These are phyloP conservation scores for Coranthus polyacanthus DNA, from an alignment of 2,797 vertebrate species.

Conservation along the genomic window DNA sequence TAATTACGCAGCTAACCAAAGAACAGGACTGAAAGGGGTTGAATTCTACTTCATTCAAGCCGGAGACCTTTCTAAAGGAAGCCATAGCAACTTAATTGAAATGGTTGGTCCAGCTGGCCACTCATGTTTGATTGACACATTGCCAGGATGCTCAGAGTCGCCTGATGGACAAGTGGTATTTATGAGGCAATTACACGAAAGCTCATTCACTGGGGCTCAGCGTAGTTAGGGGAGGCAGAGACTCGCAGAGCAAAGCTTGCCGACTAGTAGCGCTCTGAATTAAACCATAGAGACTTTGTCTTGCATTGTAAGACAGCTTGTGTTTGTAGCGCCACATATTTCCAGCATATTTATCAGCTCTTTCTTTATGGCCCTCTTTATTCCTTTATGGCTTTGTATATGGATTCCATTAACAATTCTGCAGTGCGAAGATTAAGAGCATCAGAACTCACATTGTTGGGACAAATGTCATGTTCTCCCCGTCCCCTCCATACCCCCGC, in stretches of 20 bases:
- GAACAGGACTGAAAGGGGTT: constrained; percentile 24
- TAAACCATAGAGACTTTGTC: constrained; percentile 49
- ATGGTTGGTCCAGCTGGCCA: constrained; percentile 70
- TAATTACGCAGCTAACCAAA: constrained; percentile 35
- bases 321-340: constrained; percentile 70
- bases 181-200: constrained; percentile 87
- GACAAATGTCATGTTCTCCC: constrained; percentile 84
- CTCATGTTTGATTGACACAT: constrained; percentile 83
- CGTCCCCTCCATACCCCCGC: constrained; percentile 46
- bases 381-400: constrained; percentile 60
- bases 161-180: constrained; percentile 86
- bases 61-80: constrained; percentile 54
- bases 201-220: constrained; percentile 73
- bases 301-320: constrained; percentile 61
- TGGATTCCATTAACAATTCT: constrained; percentile 52
- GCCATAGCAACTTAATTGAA: constrained; percentile 68
- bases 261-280: constrained; percentile 59
- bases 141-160: constrained; percentile 69
- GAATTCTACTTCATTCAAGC: constrained; percentile 52
- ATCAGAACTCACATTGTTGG: constrained; percentile 77
- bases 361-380: constrained; percentile 54
- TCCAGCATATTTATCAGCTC: constrained; percentile 71
- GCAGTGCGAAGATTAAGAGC: constrained; percentile 58
- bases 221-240: constrained; percentile 39
- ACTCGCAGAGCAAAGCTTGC: constrained; percentile 56